These are phyloP conservation scores for Brachionus koreanus DNA, from an alignment of 1,140 invertebrate genomes.

Conservation along the genomic window DNA sequence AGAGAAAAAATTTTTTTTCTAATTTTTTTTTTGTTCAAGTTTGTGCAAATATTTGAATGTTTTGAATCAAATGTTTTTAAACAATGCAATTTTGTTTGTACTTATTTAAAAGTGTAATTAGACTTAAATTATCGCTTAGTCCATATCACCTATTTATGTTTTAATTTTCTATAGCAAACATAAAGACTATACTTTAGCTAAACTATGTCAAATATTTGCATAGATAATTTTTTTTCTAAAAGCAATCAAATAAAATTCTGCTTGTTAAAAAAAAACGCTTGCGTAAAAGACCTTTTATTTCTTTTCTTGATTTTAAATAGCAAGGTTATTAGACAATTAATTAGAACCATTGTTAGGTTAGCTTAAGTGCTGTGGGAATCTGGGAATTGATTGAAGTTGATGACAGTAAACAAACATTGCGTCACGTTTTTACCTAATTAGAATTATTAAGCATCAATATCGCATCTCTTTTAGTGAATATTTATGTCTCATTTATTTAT, in stretches of 20 bases:
- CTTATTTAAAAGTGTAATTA: not conserved
- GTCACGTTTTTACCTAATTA: not conserved
- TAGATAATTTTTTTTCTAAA: not conserved
- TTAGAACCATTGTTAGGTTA: not conserved
- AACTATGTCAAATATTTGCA: slow-evolving; percentile 1
- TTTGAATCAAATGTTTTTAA: not conserved
- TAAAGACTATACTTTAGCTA: not conserved
- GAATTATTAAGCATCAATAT: not conserved
- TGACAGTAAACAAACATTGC: not conserved
- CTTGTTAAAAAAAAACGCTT: too few relatives aligned
- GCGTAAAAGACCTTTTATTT: not conserved
- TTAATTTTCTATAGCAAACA: not conserved
- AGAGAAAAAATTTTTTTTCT: not conserved
- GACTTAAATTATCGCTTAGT: not conserved
- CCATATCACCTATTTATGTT: not conserved
- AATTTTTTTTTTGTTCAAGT: not conserved
- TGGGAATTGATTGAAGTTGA: not conserved
- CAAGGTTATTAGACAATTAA: not conserved
- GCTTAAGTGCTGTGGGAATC: not conserved
- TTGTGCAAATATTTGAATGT: not conserved
- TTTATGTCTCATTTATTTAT: not conserved
- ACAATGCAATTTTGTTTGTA: not conserved
- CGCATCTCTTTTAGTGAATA: not conserved
- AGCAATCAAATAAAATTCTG: not conserved
- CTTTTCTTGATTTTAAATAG: too few relatives aligned